Evolutionary conservation across 2,113 vertebrate genomes (phyloP).

Genomic region (Corvus hawaiiensis): DNA sequence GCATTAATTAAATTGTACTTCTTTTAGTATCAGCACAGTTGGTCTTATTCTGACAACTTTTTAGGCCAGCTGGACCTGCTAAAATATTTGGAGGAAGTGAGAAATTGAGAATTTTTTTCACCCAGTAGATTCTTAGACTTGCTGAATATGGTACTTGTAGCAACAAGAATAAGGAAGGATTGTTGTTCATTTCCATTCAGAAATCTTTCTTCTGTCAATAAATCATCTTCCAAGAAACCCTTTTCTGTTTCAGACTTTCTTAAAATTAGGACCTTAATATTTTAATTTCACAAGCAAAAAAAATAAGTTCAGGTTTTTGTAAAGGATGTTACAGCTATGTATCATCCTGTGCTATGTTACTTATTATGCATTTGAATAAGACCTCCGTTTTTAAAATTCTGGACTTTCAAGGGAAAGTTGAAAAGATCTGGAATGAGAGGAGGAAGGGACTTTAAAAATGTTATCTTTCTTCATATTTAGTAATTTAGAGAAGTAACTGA

Average conservation of each 20-base stretch:
- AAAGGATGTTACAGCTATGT: neutral
- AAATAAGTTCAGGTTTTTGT: neutral
- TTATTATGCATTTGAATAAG: neutral
- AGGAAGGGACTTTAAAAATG: neutral
- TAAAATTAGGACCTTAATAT: neutral
- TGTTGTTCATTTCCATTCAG: neutral
- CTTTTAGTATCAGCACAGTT: neutral
- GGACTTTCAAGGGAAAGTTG: neutral
- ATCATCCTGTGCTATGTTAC: neutral
- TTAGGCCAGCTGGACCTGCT: neutral
- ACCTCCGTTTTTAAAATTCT: neutral
- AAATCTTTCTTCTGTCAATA: neutral
- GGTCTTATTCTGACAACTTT: neutral
- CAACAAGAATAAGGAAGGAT: neutral
- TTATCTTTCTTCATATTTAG: neutral
- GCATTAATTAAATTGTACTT: neutral
- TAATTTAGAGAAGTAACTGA: neutral
- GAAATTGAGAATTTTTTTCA: neutral
- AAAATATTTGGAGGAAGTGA: neutral
- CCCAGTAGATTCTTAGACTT: neutral
- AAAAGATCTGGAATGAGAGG: neutral
- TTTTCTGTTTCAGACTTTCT: neutral
- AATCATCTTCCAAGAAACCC: neutral
- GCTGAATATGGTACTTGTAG: neutral
- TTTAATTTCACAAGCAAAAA: neutral